A percentile compares a stretch with the other conserved stretches of the same genome.
Evolutionary conservation across 2,113 vertebrate species (phyloP).

Genomic region (human (Homo sapiens)): GRCh38 chr7:48887001-48887500

Average conservation of each 20-base stretch:
- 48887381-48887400: background rate
- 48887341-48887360: background rate
- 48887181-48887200: background rate
- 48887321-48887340: too few relatives aligned
- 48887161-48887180: background rate
- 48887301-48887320: accelerated
- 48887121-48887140: accelerated
- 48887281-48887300: background rate
- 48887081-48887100: background rate
- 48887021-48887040: background rate
- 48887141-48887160: too few relatives aligned
- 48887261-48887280: background rate
- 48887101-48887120: background rate
- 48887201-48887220: background rate
- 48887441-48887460: too few relatives aligned
- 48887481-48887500: background rate
- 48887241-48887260: background rate
- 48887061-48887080: background rate
- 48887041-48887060: background rate
- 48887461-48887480: background rate
- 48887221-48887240: too few relatives aligned
- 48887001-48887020: background rate
- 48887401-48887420: background rate
- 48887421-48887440: accelerated
- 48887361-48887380: background rate